Evolutionary conservation across 2,113 vertebrate species (phyloP), one percentile per base, ranked within the genome.

Genomic region (Lasiurus borealis): DNA sequence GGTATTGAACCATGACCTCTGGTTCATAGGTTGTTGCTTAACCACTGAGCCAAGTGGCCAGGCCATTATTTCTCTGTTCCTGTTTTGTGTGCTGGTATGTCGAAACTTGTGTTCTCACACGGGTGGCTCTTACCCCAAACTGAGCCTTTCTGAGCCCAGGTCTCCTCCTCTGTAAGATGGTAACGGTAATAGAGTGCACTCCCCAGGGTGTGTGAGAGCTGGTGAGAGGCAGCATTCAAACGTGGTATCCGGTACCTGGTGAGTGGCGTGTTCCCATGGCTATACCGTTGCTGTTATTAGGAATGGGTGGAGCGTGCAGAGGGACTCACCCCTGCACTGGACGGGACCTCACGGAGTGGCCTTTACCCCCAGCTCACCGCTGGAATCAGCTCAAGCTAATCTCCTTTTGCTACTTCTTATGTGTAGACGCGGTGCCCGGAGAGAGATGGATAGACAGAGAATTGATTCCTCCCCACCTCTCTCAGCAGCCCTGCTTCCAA

Each of bases 391-490:
- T 52, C 87, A 21, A 44, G 69, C 69, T 81, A 19, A 82, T 66
- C 73, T 80, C 31, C 71, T 34, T 46, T 75, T 0, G 0, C 75
- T 14, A 4, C 46, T 84, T 83, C 83, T 50, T 68, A 48, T 18
- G 4, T 27, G 73, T n/a, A 64, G 81, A 83, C 72, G 62, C 1
- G 0, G 64, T 14, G n/a, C 91, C 90, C 4, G 0, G 36, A 73
- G 69, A 94, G 77, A 93, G 92, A 46, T 78, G 81, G 75, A 44
- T 59, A 77, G 95, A 80, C 75, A 85, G 77, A 62, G 85, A 92
- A 90, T 83, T 48, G 73, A 92, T 85, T 31, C 68, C 85, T 92
- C 95, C 82, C 82, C 88, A 62, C 57, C 57, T 85, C 76, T 46
- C 69, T 50, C 31, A n/a, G 46, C 78, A 77, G 27, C 81, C 76